phyloP scores from a whole-genome alignment of 2,113 vertebrate genomes.

The Semnopithecus entellus region DNA sequence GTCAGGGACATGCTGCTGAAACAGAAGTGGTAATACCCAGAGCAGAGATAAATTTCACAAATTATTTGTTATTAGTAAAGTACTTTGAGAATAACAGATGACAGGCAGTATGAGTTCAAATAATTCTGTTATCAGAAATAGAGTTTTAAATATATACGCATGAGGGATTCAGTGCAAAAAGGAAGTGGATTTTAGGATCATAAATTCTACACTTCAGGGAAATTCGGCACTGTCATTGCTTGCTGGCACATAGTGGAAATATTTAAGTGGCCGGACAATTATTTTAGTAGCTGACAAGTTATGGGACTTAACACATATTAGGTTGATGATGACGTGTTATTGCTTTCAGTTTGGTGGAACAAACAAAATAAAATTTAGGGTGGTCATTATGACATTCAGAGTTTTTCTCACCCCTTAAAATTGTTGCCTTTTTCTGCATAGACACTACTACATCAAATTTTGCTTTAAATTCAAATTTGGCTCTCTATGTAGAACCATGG shows the following conservation, averaged over 20 bases:
- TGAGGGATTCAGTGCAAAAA: slow-evolving; percentile 2
- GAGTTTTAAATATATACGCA: slow-evolving; percentile 50
- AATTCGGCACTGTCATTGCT: slow-evolving; percentile 44
- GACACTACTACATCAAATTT: slow-evolving; percentile 46
- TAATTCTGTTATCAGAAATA: slow-evolving; percentile 52
- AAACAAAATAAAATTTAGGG: slow-evolving; percentile 62
- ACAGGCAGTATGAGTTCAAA: slow-evolving; percentile 37
- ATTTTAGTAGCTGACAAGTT: slow-evolving; percentile 57
- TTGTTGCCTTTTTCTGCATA: background rate
- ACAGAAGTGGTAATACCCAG: slow-evolving; percentile 16
- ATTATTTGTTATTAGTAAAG: slow-evolving; percentile 55
- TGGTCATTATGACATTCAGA: slow-evolving; percentile 39
- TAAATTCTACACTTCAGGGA: slow-evolving; percentile 43
- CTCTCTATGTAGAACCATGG: background rate
- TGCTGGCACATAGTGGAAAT: slow-evolving; percentile 60
- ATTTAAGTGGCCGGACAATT: slow-evolving; percentile 51
- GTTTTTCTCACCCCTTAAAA: slow-evolving; percentile 19
- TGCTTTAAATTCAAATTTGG: slow-evolving; percentile 44
- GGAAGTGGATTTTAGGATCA: slow-evolving; percentile 46
- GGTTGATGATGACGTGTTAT: slow-evolving; percentile 11
- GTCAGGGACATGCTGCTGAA: background rate
- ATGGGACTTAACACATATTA: slow-evolving; percentile 1
- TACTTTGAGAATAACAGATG: slow-evolving; percentile 58
- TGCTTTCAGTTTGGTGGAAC: slow-evolving; percentile 52
- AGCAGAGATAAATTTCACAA: slow-evolving; percentile 44